Percentiles rank a stretch among this genome's conserved stretches.
Evolutionary conservation across 1,140 invertebrate genomes (phyloP).

Genomic region (Ruditapes philippinarum): DNA sequence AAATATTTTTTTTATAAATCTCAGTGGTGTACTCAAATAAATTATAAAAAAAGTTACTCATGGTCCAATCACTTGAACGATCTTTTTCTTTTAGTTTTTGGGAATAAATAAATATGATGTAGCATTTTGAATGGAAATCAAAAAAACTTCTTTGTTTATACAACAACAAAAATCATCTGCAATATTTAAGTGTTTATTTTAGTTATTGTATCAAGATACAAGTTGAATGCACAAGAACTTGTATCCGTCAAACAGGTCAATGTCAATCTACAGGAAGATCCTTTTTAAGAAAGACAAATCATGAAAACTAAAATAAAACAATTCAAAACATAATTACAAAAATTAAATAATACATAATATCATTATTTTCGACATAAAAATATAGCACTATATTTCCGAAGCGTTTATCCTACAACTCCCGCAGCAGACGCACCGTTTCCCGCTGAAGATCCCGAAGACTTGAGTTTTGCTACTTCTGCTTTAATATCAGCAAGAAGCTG

Average conservation of each 20-base stretch:
- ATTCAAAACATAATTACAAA: too few species aligned
- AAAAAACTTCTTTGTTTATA: too few species aligned
- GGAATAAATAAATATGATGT: too few species aligned
- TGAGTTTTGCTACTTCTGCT: constrained; percentile 33
- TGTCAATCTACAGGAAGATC: background rate
- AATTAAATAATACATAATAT: background rate
- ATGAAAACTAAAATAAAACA: background rate
- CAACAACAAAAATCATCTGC: too few species aligned
- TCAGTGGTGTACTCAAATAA: too few species aligned
- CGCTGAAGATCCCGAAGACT: background rate
- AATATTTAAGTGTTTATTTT: background rate
- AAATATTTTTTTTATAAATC: too few species aligned
- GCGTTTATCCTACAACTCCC: background rate
- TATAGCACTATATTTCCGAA: background rate
- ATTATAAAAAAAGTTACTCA: too few species aligned
- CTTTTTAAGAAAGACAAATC: constrained; percentile 16
- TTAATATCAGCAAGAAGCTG: constrained; percentile 44
- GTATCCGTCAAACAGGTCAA: background rate
- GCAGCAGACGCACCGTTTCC: background rate
- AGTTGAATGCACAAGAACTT: constrained; percentile 43
- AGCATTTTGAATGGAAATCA: too few species aligned
- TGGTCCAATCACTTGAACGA: too few species aligned
- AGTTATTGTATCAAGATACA: constrained; percentile 10
- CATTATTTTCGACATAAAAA: background rate
- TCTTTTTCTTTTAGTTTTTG: too few species aligned